These are phyloP conservation scores for fruit fly (Drosophila melanogaster) DNA, from an alignment of 1,140 invertebrate genomes.

Conservation along the genomic window Release_6_plus_ISO1_MT NC_004354.4:17448001-17448500, in stretches of 20 bases:
- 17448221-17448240: neutral
- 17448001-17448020: constrained; percentile 34
- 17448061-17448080: constrained; percentile 58
- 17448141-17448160: constrained; percentile 58
- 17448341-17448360: neutral
- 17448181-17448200: constrained; percentile 57
- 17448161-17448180: constrained; percentile 55
- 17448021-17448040: constrained; percentile 41
- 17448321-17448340: neutral
- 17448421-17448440: constrained; percentile 1
- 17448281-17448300: constrained; percentile 29
- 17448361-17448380: neutral
- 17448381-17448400: neutral
- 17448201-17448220: constrained; percentile 8
- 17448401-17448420: constrained; percentile 6
- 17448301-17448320: constrained; percentile 30
- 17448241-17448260: neutral
- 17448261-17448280: constrained; percentile 36
- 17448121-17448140: constrained; percentile 7
- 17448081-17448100: constrained; percentile 34
- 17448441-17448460: neutral
- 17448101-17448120: constrained; percentile 44
- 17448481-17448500: constrained; percentile 55
- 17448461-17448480: constrained; percentile 14
- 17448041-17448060: constrained; percentile 50